Evolutionary conservation across 2,113 vertebrate species (phyloP).

Genomic region (Vidua chalybeata): DNA sequence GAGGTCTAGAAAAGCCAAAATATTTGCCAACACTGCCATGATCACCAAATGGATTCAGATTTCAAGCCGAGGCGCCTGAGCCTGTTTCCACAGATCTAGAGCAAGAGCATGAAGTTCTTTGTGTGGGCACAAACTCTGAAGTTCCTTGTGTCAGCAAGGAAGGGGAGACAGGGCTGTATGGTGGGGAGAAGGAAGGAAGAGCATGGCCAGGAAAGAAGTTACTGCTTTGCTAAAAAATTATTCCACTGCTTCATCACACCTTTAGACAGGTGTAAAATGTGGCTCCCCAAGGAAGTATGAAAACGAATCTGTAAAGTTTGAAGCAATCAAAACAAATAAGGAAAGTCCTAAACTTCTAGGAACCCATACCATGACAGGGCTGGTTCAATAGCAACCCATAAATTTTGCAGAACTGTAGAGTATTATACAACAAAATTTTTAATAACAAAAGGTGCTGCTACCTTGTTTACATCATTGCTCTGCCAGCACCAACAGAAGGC

Average conservation of each 20-base stretch:
- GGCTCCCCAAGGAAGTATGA: background rate
- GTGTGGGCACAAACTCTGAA: background rate
- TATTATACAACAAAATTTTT: background rate
- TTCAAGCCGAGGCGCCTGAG: background rate
- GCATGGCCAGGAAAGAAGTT: background rate
- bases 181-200: background rate
- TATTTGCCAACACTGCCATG: background rate
- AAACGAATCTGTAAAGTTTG: background rate
- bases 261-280: background rate
- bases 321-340: constrained; percentile 13
- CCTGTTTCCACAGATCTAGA: background rate
- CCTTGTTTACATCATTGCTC: background rate
- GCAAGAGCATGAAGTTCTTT: background rate
- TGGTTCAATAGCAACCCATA: background rate
- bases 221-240: background rate
- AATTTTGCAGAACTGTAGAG: background rate
- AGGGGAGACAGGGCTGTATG: background rate
- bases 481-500: background rate
- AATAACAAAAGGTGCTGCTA: background rate
- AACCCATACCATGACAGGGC: background rate
- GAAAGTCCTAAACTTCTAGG: background rate
- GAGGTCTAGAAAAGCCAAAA: background rate
- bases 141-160: background rate
- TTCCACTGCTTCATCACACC: background rate
- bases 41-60: background rate